phyloP scores from a whole-genome alignment of 2,797 vertebrate species.

The Meda fulgida region DNA sequence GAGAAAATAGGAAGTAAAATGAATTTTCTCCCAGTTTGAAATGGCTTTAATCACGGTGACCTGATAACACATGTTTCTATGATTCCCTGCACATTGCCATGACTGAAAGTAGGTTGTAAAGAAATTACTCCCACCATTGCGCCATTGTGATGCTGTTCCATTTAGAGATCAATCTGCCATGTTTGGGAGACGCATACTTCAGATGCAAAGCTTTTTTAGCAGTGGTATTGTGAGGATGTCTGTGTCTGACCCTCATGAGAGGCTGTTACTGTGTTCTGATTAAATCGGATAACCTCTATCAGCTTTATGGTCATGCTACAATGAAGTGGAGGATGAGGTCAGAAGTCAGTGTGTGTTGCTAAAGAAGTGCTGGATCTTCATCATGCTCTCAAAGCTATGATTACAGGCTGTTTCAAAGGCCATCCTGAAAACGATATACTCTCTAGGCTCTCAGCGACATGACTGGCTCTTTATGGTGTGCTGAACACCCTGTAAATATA shows the following conservation, averaged over 20 bases:
- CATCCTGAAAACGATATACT: slow-evolving; percentile 9
- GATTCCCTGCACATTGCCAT: slow-evolving; percentile 43
- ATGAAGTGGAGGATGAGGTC: slow-evolving; percentile 34
- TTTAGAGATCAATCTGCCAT: slow-evolving; percentile 13
- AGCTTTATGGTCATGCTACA: slow-evolving; percentile 30
- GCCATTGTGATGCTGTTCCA: neutral
- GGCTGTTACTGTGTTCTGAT: slow-evolving; percentile 19
- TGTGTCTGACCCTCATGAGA: slow-evolving; percentile 8
- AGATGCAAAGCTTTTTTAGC: slow-evolving; percentile 20
- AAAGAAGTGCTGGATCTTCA: slow-evolving; percentile 17
- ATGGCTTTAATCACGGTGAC: slow-evolving; percentile 66
- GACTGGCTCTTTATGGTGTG: slow-evolving; percentile 3
- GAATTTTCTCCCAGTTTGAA: slow-evolving; percentile 57
- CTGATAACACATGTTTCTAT: slow-evolving; percentile 64
- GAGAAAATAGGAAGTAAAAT: slow-evolving; percentile 64
- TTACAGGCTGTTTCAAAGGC: slow-evolving; percentile 17
- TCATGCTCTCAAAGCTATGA: slow-evolving; percentile 20
- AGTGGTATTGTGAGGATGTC: neutral
- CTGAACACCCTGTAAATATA: slow-evolving; percentile 3
- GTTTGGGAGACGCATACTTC: neutral
- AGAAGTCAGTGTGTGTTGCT: slow-evolving; percentile 22
- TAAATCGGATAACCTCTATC: slow-evolving; percentile 41
- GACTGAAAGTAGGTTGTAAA: slow-evolving; percentile 33
- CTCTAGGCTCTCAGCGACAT: neutral
- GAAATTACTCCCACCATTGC: slow-evolving; percentile 22